Evolutionary conservation across 2,888 invertebrate species (phyloP).

Genomic region (Argynnis bischoffii): DNA sequence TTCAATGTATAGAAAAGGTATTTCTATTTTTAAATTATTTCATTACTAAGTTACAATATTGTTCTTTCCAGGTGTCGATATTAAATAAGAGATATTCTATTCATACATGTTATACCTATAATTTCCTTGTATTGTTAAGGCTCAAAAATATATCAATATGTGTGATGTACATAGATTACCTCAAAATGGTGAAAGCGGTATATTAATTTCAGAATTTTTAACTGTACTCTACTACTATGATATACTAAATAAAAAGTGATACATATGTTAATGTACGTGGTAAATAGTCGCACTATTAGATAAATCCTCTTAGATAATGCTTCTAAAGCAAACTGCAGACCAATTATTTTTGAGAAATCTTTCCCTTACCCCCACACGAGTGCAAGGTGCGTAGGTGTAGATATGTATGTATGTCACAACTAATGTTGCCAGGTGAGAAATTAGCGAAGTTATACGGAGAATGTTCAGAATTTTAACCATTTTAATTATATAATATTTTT

Average conservation of each 20-base stretch:
- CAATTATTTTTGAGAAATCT: conserved; percentile 55
- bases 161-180: conserved; percentile 35
- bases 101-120: conserved; percentile 26
- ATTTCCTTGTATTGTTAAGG: conserved; percentile 22
- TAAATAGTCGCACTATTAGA: conserved; percentile 31
- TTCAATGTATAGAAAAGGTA: no score
- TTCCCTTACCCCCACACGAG: conserved; percentile 60
- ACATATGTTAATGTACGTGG: conserved; percentile 27
- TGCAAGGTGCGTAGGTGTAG: conserved; percentile 55
- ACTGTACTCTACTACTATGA: conserved; percentile 5
- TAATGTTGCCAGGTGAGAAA: conserved; percentile 38
- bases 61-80: no score
- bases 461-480: no score
- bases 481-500: no score
- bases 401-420: conserved; percentile 46
- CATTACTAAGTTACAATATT: no score
- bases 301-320: conserved; percentile 42
- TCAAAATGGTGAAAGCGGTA: conserved; percentile 24
- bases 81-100: conserved; percentile 29
- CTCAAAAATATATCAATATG: conserved; percentile 30
- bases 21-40: no score
- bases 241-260: conserved; percentile 25
- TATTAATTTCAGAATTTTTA: conserved; percentile 27
- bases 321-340: conserved; percentile 56
- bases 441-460: conserved; percentile 21